Evolutionary conservation across 2,797 vertebrate species (phyloP).

Genomic region (Stomatorhinus walkeri): DNA sequence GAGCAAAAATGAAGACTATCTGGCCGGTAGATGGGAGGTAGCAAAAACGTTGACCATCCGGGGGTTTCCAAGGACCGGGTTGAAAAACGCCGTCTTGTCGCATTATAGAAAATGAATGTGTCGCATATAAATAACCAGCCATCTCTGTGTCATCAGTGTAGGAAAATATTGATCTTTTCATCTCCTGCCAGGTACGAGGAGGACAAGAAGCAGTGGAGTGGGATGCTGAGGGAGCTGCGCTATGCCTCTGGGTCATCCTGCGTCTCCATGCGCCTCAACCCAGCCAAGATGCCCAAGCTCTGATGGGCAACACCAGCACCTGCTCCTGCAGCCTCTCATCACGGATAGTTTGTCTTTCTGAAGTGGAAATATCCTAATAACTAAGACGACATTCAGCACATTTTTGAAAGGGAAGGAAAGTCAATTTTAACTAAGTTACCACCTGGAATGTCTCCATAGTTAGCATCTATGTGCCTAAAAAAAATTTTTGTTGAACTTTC

Average conservation of each 20-base stretch:
- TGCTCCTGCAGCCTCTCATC: background rate
- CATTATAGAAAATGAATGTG: background rate
- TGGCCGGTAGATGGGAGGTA: background rate
- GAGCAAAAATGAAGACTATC: background rate
- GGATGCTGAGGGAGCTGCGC: conserved; percentile 89
- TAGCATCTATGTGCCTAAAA: background rate
- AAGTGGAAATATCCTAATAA: conserved; percentile 23
- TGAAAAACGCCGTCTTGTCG: background rate
- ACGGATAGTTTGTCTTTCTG: background rate
- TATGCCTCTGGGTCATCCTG: conserved; percentile 87
- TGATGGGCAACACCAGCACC: conserved; percentile 44
- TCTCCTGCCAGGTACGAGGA: conserved; percentile 79
- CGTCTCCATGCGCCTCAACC: conserved; percentile 78
- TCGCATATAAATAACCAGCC: background rate
- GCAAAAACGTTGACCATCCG: background rate
- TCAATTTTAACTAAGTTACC: background rate
- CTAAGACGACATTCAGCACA: conserved; percentile 35
- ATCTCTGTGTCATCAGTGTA: background rate
- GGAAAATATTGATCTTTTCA: conserved; percentile 39
- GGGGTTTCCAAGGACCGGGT: background rate
- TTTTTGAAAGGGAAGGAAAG: background rate
- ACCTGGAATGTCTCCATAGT: too few relatives aligned
- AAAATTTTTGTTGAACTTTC: conserved; percentile 32
- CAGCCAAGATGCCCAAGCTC: conserved; percentile 84
- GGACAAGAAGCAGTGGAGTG: conserved; percentile 88